phyloP scores from a whole-genome alignment of 2,113 vertebrate genomes.

The Sinocyclocheilus maitianheensis region DNA sequence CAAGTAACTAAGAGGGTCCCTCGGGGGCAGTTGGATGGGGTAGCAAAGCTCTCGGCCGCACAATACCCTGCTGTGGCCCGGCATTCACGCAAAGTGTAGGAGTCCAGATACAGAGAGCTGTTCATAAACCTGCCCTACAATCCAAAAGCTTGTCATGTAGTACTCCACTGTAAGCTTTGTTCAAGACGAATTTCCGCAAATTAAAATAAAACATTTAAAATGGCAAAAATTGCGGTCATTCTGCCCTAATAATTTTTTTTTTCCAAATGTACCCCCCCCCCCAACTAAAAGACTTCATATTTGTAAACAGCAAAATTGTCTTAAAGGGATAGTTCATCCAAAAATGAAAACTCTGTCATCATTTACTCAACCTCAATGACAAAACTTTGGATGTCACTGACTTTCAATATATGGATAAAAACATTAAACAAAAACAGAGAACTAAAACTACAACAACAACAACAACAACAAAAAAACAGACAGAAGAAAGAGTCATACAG shows the following conservation, averaged over 20 bases:
- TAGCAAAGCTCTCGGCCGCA: constrained; percentile 49
- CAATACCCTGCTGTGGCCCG: constrained; percentile 69
- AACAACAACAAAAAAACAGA: too few relatives aligned
- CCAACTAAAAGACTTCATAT: too few relatives aligned
- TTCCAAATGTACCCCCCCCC: background rate
- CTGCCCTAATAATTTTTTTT: background rate
- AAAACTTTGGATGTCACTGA: background rate
- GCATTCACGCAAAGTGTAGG: constrained; percentile 41
- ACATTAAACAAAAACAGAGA: background rate
- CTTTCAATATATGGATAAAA: background rate
- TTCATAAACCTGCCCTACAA: constrained; percentile 42
- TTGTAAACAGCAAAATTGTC: background rate
- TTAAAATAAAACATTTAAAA: background rate
- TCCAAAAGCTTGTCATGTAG: background rate
- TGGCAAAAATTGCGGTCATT: background rate
- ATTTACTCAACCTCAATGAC: too few relatives aligned
- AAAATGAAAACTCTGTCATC: too few relatives aligned
- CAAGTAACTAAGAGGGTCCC: constrained; percentile 57
- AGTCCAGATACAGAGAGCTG: constrained; percentile 25
- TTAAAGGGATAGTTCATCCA: too few relatives aligned
- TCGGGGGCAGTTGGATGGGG: constrained; percentile 56
- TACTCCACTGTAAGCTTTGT: background rate
- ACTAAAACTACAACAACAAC: too few relatives aligned
- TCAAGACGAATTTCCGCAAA: background rate
- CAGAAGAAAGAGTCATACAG: too few relatives aligned